Percentiles rank a stretch among this genome's conserved stretches.
Evolutionary conservation across 1,140 invertebrate species (phyloP).

Genomic region (Drosophila albomicans): DNA sequence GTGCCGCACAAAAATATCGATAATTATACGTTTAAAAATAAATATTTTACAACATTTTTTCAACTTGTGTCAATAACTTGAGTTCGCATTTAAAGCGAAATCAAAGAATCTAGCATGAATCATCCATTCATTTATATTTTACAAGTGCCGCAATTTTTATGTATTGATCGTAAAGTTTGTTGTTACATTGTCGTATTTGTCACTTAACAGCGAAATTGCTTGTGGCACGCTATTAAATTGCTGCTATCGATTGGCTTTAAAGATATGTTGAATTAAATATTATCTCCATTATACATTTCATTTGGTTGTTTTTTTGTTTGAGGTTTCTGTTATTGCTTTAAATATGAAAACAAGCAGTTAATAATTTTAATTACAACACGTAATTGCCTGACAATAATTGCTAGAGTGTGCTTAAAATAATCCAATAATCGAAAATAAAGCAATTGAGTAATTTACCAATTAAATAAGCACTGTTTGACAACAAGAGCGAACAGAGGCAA

Average conservation of each 20-base stretch:
- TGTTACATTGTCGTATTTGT: background rate
- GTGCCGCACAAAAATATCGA: slow-evolving; percentile 32
- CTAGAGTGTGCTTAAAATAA: background rate
- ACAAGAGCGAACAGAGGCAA: background rate
- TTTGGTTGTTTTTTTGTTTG: background rate
- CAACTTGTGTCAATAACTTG: background rate
- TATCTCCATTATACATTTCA: background rate
- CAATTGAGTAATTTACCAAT: background rate
- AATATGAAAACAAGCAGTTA: background rate
- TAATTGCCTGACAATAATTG: slow-evolving; percentile 3
- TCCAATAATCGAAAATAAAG: background rate
- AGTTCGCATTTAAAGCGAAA: background rate
- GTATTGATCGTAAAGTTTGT: background rate
- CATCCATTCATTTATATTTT: slow-evolving; percentile 6
- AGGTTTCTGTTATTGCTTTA: background rate
- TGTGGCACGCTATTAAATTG: slow-evolving; percentile 2
- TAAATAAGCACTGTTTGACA: slow-evolving; percentile 1
- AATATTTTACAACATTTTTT: slow-evolving; percentile 5
- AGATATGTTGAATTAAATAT: background rate
- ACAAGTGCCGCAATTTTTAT: background rate
- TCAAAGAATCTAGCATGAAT: background rate
- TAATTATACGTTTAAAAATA: slow-evolving; percentile 49
- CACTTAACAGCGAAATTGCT: slow-evolving; percentile 6
- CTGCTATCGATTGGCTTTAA: background rate
- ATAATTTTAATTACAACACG: background rate